Percentiles rank a stretch among this genome's conserved stretches.
Evolutionary conservation across 2,797 vertebrate genomes (phyloP).

Genomic region (Adelosebastes latens): DNA sequence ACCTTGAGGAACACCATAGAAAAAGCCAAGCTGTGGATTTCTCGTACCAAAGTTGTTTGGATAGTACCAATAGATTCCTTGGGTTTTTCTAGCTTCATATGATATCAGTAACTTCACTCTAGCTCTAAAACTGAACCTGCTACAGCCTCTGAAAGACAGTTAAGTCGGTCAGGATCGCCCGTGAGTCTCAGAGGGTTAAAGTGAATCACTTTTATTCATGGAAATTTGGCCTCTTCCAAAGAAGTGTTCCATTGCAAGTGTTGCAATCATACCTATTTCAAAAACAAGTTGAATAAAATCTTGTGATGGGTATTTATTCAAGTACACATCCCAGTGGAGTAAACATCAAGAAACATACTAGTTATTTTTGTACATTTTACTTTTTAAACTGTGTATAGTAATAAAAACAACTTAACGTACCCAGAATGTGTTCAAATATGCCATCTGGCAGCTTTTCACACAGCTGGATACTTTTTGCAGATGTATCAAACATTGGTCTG

Average conservation of each 20-base stretch:
- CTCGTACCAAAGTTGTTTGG: no score
- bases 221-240: background rate
- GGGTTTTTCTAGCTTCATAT: no score
- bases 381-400: background rate
- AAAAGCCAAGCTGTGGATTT: no score
- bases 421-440: background rate
- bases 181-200: no score
- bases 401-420: background rate
- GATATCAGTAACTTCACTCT: no score
- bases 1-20: no score
- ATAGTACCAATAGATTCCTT: no score
- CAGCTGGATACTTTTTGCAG: constrained; percentile 29
- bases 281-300: background rate
- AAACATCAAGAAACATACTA: background rate
- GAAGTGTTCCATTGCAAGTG: background rate
- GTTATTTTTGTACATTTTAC: background rate
- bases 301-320: background rate
- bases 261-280: background rate
- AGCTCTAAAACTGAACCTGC: no score
- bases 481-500: constrained; percentile 20
- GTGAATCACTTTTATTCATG: no score
- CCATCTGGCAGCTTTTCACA: constrained; percentile 25
- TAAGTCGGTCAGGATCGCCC: no score
- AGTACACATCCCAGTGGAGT: background rate
- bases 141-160: no score